Conservation (phyloP, 2,113 vertebrate species). For the Oncorhynchus mykiss region DNA sequence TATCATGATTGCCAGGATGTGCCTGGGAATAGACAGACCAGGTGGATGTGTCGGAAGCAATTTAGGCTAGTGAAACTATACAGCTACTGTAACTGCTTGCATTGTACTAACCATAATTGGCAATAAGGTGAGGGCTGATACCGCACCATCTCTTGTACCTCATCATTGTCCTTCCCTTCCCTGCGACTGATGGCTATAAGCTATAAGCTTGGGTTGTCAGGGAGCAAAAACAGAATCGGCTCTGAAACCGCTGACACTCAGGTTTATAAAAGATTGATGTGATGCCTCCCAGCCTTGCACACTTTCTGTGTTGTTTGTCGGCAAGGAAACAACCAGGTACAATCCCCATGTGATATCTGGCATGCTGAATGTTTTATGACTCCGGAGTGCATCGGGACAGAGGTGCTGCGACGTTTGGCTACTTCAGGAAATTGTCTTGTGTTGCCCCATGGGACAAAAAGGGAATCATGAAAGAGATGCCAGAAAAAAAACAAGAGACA, state of each 20-base stretch:
- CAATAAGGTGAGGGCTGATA: slow-evolving; percentile 29
- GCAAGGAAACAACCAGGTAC: slow-evolving; percentile 28
- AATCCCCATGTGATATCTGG: slow-evolving; percentile 15
- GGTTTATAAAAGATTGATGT: slow-evolving; percentile 47
- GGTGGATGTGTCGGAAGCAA: background rate
- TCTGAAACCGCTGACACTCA: slow-evolving; percentile 26
- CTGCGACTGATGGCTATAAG: slow-evolving; percentile 18
- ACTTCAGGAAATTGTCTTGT: slow-evolving; percentile 31
- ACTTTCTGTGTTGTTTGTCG: slow-evolving; percentile 28
- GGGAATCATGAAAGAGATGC: slow-evolving; percentile 9
- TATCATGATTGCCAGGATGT: slow-evolving; percentile 6
- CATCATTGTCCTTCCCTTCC: slow-evolving; percentile 10
- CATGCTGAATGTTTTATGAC: slow-evolving; percentile 42
- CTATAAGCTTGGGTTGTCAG: slow-evolving; percentile 25
- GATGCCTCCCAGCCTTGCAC: background rate
- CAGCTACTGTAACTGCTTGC: background rate
- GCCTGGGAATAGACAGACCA: background rate
- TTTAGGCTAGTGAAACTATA: background rate
- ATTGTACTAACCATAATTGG: slow-evolving; percentile 7
- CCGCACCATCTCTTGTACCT: slow-evolving; percentile 19
- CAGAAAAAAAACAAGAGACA: background rate
- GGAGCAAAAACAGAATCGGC: slow-evolving; percentile 18
- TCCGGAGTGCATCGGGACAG: slow-evolving; percentile 15
- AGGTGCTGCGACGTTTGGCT: slow-evolving; percentile 24
- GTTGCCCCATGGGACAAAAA: slow-evolving; percentile 16